Conservation (phyloP, 2,113 vertebrate genomes). For the Rhinolophus ferrumequinum region DNA sequence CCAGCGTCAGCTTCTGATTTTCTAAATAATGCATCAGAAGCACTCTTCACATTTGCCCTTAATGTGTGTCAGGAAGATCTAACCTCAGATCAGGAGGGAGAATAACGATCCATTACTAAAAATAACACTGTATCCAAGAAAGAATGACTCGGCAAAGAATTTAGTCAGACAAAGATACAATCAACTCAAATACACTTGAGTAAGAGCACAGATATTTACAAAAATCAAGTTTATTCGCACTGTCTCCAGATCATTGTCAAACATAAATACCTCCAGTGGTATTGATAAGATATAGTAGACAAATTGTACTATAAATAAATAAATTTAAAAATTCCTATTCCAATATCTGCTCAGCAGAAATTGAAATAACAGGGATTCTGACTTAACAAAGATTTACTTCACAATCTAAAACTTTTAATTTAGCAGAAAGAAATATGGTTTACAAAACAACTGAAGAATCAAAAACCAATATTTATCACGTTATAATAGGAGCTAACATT, state of each 20-base stretch:
- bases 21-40: conserved; percentile 56
- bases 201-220: conserved; percentile 46
- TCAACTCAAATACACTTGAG: conserved; percentile 46
- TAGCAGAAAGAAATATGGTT: conserved; percentile 22
- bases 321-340: not conserved
- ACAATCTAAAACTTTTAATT: not conserved
- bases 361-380: conserved; percentile 36
- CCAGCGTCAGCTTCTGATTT: conserved; percentile 42
- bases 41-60: conserved; percentile 47
- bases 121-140: conserved; percentile 66
- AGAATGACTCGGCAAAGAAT: conserved; percentile 65
- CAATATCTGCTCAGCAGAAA: not conserved
- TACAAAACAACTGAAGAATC: not conserved
- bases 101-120: conserved; percentile 70
- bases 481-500: conserved; percentile 10
- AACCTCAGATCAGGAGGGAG: conserved; percentile 25
- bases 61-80: conserved; percentile 49
- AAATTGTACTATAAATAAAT: not conserved
- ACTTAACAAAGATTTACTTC: conserved; percentile 31
- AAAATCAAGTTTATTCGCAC: conserved; percentile 9
- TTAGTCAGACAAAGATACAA: conserved; percentile 38
- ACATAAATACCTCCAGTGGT: not conserved
- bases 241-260: not conserved
- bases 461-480: not conserved
- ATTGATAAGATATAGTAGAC: not conserved